Conservation (phyloP, 2,797 vertebrate species). For the Botia kubotai region DNA sequence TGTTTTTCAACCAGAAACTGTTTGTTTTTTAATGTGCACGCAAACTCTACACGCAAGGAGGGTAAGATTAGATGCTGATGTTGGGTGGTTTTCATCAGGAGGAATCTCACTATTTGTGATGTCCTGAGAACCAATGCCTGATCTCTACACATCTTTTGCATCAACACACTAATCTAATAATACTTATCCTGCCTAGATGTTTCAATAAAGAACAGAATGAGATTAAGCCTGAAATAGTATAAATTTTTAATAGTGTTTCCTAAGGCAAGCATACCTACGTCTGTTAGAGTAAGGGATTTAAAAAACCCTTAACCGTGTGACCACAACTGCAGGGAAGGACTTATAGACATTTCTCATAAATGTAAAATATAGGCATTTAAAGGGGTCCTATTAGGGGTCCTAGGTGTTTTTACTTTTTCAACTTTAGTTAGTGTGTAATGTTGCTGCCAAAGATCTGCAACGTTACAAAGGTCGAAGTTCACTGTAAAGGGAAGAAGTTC, state of each 20-base stretch:
- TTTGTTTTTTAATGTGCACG: conserved; percentile 23
- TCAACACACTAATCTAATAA: conserved; percentile 26
- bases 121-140: background rate
- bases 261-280: background rate
- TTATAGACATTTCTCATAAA: background rate
- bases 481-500: no score
- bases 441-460: no score
- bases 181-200: background rate
- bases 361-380: no score
- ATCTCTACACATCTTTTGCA: conserved; percentile 12
- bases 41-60: conserved; percentile 15
- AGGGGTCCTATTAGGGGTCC: no score
- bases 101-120: conserved; percentile 8
- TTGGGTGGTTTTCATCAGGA: conserved; percentile 22
- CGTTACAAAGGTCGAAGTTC: no score
- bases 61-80: conserved; percentile 11
- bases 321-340: background rate
- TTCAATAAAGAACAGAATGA: conserved; percentile 2
- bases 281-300: background rate
- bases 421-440: no score
- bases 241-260: background rate
- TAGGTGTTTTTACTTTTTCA: no score
- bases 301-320: background rate
- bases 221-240: background rate
- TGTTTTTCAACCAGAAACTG: conserved; percentile 9